Evolutionary conservation across 2,113 vertebrate genomes (phyloP), one percentile per base, ranked within the genome.

Genomic region (Nematolebias whitei): DNA sequence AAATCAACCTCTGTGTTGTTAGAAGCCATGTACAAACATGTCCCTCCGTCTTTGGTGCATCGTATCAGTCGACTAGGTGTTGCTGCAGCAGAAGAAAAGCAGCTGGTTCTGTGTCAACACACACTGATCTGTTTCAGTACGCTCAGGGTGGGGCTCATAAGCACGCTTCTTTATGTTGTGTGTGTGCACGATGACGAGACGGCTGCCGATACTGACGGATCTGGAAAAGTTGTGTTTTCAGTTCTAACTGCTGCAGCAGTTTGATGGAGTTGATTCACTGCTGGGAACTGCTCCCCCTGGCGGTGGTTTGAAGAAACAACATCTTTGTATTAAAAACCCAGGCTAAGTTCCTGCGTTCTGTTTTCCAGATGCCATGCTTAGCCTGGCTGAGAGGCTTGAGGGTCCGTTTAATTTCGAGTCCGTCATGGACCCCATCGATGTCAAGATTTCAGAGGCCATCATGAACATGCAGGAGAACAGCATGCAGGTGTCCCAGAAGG

Each of bases 391-490:
- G 71, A 92, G 96, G 69, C 92, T 99, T 0, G 98, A 98, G 60
- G 98, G 97, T 7, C 98, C 98, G 8, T 99, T 99, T 76, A 99
- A 99, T 80, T 99, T 99, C 10, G 98, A 99, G 81, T 93, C 96
- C 0, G 95, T 99, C 70, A 95, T 99, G 93, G 96, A 99, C 63
- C 96, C 98, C 54, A 98, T 99, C 1, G 97, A 99, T 0, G 97
- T 99, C 68, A 99, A 99, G 79, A 95, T 99, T 76, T 99, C 98
- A 0, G 98, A 99, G 0, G 97, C 98, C 0, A 99, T 99, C 76
- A 99, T 99, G 98, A 98, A 98, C 89, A 98, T 99, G 96, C 98
- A 99, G 82, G 97, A 98, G 76, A 99, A 98, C 87, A 99, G 97
- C 76, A 93, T 98, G 86, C 96, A 98, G 55, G 96, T 99, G 64